phyloP scores from a whole-genome alignment of 1,140 invertebrate genomes.

The Bombus terrestris region DNA sequence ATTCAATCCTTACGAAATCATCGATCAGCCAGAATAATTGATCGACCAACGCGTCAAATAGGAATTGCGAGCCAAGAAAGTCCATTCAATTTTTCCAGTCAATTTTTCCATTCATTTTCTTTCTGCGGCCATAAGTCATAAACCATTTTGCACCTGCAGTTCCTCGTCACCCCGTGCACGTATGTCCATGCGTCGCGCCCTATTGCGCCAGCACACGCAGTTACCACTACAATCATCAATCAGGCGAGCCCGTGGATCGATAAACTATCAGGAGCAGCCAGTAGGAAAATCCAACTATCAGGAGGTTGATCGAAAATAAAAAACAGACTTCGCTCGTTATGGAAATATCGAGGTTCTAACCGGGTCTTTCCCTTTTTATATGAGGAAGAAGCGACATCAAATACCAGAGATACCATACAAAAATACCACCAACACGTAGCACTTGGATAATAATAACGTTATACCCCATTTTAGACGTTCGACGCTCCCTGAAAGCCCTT shows the following conservation, averaged over 20 bases:
- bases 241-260: slow-evolving; percentile 3
- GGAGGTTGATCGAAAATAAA: slow-evolving; percentile 57
- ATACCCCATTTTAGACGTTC: slow-evolving; percentile 50
- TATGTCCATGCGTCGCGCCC: slow-evolving; percentile 18
- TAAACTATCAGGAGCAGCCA: slow-evolving; percentile 43
- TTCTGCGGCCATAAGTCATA: background rate
- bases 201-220: background rate
- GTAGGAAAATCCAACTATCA: slow-evolving; percentile 36
- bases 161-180: background rate
- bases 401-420: slow-evolving; percentile 61
- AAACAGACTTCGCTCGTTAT: slow-evolving; percentile 47
- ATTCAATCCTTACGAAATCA: too few species aligned
- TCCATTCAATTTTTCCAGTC: background rate
- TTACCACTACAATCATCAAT: slow-evolving; percentile 7
- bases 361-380: slow-evolving; percentile 50
- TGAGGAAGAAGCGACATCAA: slow-evolving; percentile 6
- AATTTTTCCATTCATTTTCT: background rate
- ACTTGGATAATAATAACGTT: slow-evolving; percentile 63
- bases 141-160: slow-evolving; percentile 2
- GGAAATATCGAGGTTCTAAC: slow-evolving; percentile 52
- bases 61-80: background rate
- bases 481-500: slow-evolving; percentile 35
- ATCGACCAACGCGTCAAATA: background rate
- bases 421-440: slow-evolving; percentile 60
- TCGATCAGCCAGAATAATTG: background rate